phyloP scores from a whole-genome alignment of 1,140 invertebrate species.

The Zaprionus lachaisei region DNA sequence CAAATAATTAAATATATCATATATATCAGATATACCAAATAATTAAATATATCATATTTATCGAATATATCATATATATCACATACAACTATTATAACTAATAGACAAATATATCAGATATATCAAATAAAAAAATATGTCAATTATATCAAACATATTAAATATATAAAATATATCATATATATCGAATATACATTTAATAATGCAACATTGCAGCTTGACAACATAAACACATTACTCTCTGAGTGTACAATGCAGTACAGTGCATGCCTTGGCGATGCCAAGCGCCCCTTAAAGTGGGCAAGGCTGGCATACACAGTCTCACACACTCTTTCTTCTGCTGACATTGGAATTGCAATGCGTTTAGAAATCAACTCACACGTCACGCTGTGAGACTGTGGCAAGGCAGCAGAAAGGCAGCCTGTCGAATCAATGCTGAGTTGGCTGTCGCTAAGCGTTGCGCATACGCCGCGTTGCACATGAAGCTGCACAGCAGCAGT shows the following conservation, averaged over 20 bases:
- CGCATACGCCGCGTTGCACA: constrained; percentile 77
- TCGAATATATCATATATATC: too few species aligned
- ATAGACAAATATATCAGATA: too few species aligned
- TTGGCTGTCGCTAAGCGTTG: constrained; percentile 50
- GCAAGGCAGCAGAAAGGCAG: background rate
- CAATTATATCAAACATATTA: too few species aligned
- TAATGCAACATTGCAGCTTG: background rate
- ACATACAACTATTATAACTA: too few species aligned
- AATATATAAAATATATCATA: too few species aligned
- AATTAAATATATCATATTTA: too few species aligned
- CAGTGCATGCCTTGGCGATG: background rate
- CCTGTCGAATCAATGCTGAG: constrained; percentile 33
- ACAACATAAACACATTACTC: background rate
- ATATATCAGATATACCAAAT: background rate
- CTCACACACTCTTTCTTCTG: background rate
- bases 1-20: too few species aligned
- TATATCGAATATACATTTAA: background rate
- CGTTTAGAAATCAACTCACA: constrained; percentile 78
- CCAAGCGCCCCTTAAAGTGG: constrained; percentile 25
- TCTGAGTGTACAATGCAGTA: background rate
- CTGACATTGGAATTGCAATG: constrained; percentile 61
- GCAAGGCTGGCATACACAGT: constrained; percentile 13
- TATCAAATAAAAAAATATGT: too few species aligned
- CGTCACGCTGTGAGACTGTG: constrained; percentile 41
- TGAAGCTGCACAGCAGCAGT: constrained; percentile 22